Conservation (phyloP, 2,797 vertebrate species). For the Pygocentrus nattereri region DNA sequence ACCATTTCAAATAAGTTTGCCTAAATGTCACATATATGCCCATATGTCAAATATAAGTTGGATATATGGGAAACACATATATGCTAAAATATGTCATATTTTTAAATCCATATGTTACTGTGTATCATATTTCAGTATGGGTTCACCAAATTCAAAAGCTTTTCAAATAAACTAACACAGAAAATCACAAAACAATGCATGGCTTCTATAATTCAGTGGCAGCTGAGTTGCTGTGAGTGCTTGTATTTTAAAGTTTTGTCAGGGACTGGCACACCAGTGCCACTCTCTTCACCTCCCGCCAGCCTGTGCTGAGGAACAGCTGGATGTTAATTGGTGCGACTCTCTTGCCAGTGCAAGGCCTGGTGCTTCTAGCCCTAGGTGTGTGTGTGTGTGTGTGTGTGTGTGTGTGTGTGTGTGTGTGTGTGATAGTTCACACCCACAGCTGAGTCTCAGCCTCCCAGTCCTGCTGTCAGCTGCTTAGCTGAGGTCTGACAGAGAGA, state of each 20-base stretch:
- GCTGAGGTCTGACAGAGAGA: slow-evolving; percentile 57
- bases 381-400: slow-evolving; percentile 27
- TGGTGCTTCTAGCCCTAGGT: slow-evolving; percentile 38
- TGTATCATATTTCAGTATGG: too few species aligned
- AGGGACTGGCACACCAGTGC: neutral
- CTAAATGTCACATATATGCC: too few species aligned
- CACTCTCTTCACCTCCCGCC: slow-evolving; percentile 1
- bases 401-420: slow-evolving; percentile 24
- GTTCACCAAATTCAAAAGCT: neutral
- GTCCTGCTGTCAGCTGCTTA: slow-evolving; percentile 74
- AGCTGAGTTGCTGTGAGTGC: slow-evolving; percentile 1
- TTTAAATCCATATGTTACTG: too few species aligned
- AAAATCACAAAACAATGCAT: neutral
- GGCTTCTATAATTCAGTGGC: neutral
- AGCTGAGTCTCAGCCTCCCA: slow-evolving; percentile 70
- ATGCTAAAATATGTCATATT: too few species aligned
- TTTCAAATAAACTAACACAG: neutral
- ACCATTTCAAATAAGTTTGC: too few species aligned
- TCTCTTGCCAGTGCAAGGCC: slow-evolving; percentile 64
- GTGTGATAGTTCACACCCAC: slow-evolving; percentile 44
- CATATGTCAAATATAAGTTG: too few species aligned
- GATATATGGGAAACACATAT: too few species aligned
- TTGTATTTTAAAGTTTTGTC: slow-evolving; percentile 2
- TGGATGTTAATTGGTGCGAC: slow-evolving; percentile 75
- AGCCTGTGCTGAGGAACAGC: slow-evolving; percentile 64